These are phyloP conservation scores for Cyphomyrus plagiostoma DNA, from an alignment of 2,113 vertebrate species.

Conservation along the genomic window DNA sequence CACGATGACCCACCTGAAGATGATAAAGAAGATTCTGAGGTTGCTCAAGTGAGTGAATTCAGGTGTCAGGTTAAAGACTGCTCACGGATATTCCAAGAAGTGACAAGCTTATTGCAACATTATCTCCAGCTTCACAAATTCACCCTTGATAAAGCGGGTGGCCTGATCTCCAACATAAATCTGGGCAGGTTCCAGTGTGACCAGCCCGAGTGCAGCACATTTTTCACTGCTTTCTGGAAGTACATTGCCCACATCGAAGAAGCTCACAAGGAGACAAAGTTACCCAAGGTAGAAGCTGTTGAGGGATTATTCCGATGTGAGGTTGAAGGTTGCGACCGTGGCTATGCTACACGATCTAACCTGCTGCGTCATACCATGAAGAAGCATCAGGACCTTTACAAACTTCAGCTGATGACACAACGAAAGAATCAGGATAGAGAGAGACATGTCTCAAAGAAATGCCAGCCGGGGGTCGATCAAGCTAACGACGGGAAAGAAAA, in stretches of 20 bases:
- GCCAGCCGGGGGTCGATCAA: conserved; percentile 64
- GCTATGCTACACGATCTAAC: conserved; percentile 90
- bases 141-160: conserved; percentile 71
- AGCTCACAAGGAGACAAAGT: conserved; percentile 70
- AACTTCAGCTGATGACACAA: conserved; percentile 74
- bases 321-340: conserved; percentile 85
- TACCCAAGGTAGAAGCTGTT: conserved; percentile 59
- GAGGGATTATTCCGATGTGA: conserved; percentile 80
- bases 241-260: conserved; percentile 79
- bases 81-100: conserved; percentile 84
- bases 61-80: conserved; percentile 88
- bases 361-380: conserved; percentile 86
- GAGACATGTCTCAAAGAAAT: conserved; percentile 64
- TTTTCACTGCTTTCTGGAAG: conserved; percentile 73
- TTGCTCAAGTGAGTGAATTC: conserved; percentile 71
- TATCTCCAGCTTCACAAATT: conserved; percentile 88
- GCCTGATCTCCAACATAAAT: conserved; percentile 62
- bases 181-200: conserved; percentile 79
- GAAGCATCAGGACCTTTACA: conserved; percentile 85
- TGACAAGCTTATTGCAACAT: conserved; percentile 81
- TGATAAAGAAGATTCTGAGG: conserved; percentile 43
- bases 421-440: conserved; percentile 68
- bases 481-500: conserved; percentile 71
- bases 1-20: conserved; percentile 61
- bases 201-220: conserved; percentile 71